A percentile compares a stretch with the other conserved stretches of the same genome.
These are phyloP conservation scores for Sapajus apella DNA, from an alignment of 2,113 vertebrate species.

Conservation along the genomic window DNA sequence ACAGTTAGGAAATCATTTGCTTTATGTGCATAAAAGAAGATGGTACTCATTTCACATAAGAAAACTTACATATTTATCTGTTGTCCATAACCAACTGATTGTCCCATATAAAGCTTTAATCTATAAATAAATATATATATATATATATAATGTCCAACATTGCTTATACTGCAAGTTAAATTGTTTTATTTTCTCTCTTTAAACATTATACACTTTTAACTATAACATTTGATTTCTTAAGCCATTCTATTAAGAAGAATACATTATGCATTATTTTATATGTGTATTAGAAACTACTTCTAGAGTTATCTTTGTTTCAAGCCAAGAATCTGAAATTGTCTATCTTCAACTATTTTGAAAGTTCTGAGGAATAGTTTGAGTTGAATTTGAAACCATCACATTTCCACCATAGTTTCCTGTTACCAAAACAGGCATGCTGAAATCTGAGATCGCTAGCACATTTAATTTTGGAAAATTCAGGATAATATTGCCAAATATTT, in stretches of 20 bases:
- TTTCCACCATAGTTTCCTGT: conserved; percentile 8
- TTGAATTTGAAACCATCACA: conserved; percentile 16
- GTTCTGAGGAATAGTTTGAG: not conserved
- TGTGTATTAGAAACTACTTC: not conserved
- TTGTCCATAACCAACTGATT: not conserved
- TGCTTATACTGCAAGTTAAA: not conserved
- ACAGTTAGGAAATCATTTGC: not conserved
- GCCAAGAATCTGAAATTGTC: not conserved
- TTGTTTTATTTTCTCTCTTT: not conserved
- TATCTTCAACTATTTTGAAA: not conserved
- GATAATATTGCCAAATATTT: conserved; percentile 34
- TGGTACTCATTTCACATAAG: fast-evolving
- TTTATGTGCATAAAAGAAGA: not conserved
- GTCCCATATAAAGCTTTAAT: not conserved
- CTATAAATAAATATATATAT: not conserved
- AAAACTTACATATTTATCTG: not conserved
- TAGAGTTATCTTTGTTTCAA: not conserved
- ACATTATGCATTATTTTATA: not conserved
- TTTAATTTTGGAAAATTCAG: conserved; percentile 40
- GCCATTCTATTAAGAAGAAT: not conserved
- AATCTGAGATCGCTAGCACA: not conserved
- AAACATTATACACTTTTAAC: not conserved
- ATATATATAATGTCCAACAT: not conserved
- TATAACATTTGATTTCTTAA: not conserved
- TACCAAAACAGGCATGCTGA: not conserved